phyloP scores from a whole-genome alignment of 2,888 invertebrate genomes.

The Fragum sueziense region DNA sequence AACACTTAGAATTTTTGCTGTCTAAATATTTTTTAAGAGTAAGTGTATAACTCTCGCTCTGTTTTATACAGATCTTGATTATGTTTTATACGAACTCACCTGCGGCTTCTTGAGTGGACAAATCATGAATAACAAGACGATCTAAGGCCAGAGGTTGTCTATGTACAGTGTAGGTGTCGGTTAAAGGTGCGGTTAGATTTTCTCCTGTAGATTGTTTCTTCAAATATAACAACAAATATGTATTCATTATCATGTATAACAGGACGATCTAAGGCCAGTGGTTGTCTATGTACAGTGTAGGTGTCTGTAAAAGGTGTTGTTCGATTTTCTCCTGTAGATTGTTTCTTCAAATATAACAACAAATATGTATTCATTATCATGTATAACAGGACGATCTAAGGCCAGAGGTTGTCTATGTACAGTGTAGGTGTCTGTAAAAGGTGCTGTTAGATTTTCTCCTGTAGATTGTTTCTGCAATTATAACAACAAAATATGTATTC shows the following conservation, averaged over 20 bases:
- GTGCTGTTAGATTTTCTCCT: constrained; percentile 30
- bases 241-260: constrained; percentile 83
- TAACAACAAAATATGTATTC: too few relatives aligned
- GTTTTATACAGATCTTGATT: too few relatives aligned
- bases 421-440: constrained; percentile 66
- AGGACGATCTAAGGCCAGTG: constrained; percentile 83
- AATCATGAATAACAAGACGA: constrained; percentile 83
- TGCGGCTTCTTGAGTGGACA: constrained; percentile 1
- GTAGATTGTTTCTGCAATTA: constrained; percentile 65
- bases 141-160: constrained; percentile 84
- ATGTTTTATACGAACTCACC: too few relatives aligned
- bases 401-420: constrained; percentile 84
- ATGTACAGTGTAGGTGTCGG: constrained; percentile 79
- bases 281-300: constrained; percentile 82
- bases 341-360: too few relatives aligned
- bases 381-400: constrained; percentile 83
- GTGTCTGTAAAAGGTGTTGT: constrained; percentile 65
- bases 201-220: constrained; percentile 63
- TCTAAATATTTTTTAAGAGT: too few relatives aligned
- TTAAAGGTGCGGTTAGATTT: constrained; percentile 31
- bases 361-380: too few relatives aligned
- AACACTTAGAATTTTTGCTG: too few relatives aligned
- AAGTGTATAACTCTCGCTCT: too few relatives aligned
- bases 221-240: too few relatives aligned
- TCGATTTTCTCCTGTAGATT: neutral